phyloP scores from a whole-genome alignment of 2,888 invertebrate genomes.

The Erebia palarica region DNA sequence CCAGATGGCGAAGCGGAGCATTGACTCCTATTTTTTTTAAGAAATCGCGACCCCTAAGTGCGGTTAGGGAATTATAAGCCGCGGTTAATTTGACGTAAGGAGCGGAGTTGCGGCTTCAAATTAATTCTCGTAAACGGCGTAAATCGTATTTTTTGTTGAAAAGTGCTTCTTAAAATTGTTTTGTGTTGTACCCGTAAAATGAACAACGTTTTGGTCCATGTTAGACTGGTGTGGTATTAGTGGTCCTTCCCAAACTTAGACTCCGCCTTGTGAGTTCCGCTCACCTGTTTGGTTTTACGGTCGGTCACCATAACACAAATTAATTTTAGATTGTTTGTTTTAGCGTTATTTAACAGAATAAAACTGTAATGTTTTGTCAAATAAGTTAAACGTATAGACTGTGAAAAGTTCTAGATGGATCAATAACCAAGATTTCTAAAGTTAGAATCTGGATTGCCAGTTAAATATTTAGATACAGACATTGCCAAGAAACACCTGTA shows the following conservation, averaged over 20 bases:
- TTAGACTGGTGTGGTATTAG: too few species aligned
- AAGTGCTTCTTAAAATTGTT: background rate
- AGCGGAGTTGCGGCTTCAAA: slow-evolving; percentile 54
- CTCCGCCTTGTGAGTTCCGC: too few species aligned
- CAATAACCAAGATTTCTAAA: too few species aligned
- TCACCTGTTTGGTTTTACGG: too few species aligned
- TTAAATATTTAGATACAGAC: background rate
- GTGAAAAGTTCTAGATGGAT: too few species aligned
- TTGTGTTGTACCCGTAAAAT: background rate
- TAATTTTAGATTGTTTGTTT: too few species aligned
- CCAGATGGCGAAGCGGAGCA: slow-evolving; percentile 74
- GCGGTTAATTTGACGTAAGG: slow-evolving; percentile 64
- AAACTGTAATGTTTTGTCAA: too few species aligned
- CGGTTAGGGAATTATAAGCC: slow-evolving; percentile 62
- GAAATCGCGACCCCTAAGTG: slow-evolving; percentile 75
- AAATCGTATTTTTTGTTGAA: slow-evolving; percentile 26
- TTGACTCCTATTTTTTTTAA: slow-evolving; percentile 71
- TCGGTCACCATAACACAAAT: too few species aligned
- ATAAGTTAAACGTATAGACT: too few species aligned
- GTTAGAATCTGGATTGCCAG: too few species aligned
- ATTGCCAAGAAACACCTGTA: background rate
- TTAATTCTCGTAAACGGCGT: slow-evolving; percentile 27
- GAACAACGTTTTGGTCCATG: background rate
- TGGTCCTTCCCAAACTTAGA: too few species aligned
- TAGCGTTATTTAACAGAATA: too few species aligned